phyloP scores from a whole-genome alignment of 2,113 vertebrate species.

The Irena cyanogastra region DNA sequence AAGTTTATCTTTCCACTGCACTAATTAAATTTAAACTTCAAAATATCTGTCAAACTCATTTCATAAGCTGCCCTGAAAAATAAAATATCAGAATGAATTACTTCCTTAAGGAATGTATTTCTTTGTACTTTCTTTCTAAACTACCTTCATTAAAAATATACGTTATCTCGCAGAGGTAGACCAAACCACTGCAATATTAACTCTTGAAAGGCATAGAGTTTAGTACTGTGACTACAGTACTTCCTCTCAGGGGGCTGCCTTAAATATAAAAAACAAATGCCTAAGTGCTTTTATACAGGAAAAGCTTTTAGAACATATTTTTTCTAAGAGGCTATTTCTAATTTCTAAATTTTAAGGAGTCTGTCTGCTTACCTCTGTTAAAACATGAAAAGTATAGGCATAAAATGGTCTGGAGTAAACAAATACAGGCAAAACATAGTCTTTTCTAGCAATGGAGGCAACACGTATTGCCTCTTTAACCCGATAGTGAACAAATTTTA shows the following conservation, averaged over 20 bases:
- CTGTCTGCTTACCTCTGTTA: slow-evolving; percentile 80
- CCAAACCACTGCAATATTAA: background rate
- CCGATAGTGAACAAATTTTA: slow-evolving; percentile 88
- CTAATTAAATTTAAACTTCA: background rate
- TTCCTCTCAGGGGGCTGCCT: background rate
- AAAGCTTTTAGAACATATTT: background rate
- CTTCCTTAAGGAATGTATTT: background rate
- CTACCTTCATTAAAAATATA: background rate
- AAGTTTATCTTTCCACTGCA: slow-evolving; percentile 5
- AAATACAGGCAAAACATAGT: slow-evolving; percentile 84
- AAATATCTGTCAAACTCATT: slow-evolving; percentile 5
- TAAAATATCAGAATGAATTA: background rate
- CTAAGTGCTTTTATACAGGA: background rate
- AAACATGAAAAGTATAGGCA: slow-evolving; percentile 80
- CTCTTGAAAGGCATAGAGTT: background rate
- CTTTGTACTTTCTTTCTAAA: slow-evolving; percentile 17
- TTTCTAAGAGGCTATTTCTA: background rate
- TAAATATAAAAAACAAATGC: background rate
- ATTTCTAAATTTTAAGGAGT: background rate
- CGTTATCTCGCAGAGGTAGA: background rate
- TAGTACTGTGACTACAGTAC: background rate
- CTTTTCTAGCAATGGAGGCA: slow-evolving; percentile 76
- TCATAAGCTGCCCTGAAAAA: slow-evolving; percentile 2
- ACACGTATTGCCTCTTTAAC: slow-evolving; percentile 88
- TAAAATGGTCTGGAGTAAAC: slow-evolving; percentile 92